Conservation (phyloP, 1,140 invertebrate genomes). For the Drosophila eugracilis region DNA sequence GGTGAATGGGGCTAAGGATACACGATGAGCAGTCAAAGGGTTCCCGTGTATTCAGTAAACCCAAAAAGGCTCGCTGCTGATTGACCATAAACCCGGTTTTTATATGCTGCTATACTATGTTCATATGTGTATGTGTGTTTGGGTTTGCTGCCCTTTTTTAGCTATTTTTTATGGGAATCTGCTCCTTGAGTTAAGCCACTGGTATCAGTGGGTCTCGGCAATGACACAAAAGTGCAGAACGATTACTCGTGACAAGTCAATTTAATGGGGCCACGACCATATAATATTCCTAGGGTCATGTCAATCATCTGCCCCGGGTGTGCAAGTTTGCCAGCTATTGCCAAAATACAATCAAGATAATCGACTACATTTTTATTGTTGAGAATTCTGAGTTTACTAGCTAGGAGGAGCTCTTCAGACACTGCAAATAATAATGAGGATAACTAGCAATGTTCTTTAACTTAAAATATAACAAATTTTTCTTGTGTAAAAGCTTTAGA, state of each 20-base stretch:
- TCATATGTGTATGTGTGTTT: conserved; percentile 1
- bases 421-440: too few species aligned
- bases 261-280: conserved; percentile 53
- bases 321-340: conserved; percentile 33
- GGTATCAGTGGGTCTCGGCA: conserved; percentile 40
- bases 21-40: conserved; percentile 66
- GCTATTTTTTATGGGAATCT: conserved; percentile 50
- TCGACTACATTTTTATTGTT: conserved; percentile 34
- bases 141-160: conserved; percentile 14
- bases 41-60: conserved; percentile 52
- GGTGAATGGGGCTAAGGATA: conserved; percentile 52
- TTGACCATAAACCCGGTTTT: conserved; percentile 68
- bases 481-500: not conserved
- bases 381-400: not conserved
- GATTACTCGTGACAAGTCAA: conserved; percentile 63
- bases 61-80: conserved; percentile 66
- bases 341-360: conserved; percentile 38
- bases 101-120: conserved; percentile 19
- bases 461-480: not conserved
- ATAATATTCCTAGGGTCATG: conserved; percentile 35
- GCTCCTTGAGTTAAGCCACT: conserved; percentile 14
- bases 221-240: conserved; percentile 57
- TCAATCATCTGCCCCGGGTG: conserved; percentile 36
- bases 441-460: too few species aligned
- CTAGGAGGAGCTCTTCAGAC: too few species aligned